Base-by-base conservation (phyloP, 2,888 invertebrate genomes). In the Cataglyphis livida region DNA sequence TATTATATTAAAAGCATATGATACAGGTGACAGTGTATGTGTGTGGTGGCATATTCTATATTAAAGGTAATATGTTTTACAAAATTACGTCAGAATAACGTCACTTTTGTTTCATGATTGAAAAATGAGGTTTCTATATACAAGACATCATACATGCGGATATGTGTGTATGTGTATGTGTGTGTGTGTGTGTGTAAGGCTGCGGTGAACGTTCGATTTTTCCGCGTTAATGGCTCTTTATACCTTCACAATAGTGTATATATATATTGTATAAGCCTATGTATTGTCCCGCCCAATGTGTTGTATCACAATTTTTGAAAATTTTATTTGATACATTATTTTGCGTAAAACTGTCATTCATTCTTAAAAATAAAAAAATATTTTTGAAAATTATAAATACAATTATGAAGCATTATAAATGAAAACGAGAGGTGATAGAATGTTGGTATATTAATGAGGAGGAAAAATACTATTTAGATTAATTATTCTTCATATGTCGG, bases 141-240 rank as follows among this genome's bases (percentile, higher is more conserved):
- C 66, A 76, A 12, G 21, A 44, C 57, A 32, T 70, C 38, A n/a
- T 25, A 21, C 28, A 57, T 59, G 32, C 59, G 32, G 7, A 54
- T 18, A 28, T 41, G 6, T 44, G 18, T 28, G 3, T 10, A 9
- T 64, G 21, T 28, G 15, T 25, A 1, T 51, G 21, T 25, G 18
- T 2, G 21, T 21, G 21, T 44, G 44, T 62, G 44, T 21, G 44
- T 38, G 66, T 25, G 25, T 21, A 28, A 65, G 32, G n/a, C 15
- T 57, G 68, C 57, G 28, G 71, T 41, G 70, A 59, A 71, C 35
- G 38, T 79, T 79, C 71, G 71, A 79, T 79, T 79, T 79, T 79
- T 79, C 59, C 48, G 35, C 44, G 44, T 35, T 79, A 79, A 71
- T 61, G 44, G 78, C 21, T 70, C 12, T 79, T 79, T 71, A 79